These are phyloP conservation scores for Sitophilus oryzae DNA, from an alignment of 1,140 invertebrate genomes.

Conservation along the genomic window DNA sequence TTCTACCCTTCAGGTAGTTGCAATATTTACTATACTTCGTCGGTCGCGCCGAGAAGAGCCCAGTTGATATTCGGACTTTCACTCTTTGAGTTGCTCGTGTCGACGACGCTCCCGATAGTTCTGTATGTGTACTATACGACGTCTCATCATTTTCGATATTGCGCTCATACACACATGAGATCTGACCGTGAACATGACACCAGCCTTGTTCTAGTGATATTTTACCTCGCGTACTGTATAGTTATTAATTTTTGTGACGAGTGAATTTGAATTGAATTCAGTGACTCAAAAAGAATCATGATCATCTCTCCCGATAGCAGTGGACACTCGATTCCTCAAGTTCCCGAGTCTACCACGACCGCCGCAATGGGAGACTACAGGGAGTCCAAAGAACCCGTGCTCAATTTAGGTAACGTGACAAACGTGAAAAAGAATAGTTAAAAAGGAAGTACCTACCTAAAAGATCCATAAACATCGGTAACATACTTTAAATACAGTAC, in stretches of 20 bases:
- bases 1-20: conserved; percentile 44
- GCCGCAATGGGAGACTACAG: conserved; percentile 27
- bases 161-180: conserved; percentile 2
- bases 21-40: conserved; percentile 43
- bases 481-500: too few species aligned
- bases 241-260: conserved; percentile 2
- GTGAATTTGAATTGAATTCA: conserved; percentile 2
- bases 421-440: neutral
- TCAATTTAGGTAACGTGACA: conserved; percentile 39
- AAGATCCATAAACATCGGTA: too few species aligned
- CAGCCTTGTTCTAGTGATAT: conserved; percentile 1
- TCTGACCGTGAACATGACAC: conserved; percentile 20
- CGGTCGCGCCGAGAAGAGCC: conserved; percentile 30
- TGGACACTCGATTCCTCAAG: conserved; percentile 30
- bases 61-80: conserved; percentile 44
- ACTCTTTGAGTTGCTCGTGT: conserved; percentile 36
- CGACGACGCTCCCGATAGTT: neutral
- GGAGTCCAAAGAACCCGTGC: conserved; percentile 36
- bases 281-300: conserved; percentile 26
- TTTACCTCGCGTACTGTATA: neutral
- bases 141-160: too few species aligned
- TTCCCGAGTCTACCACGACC: conserved; percentile 36
- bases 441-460: too few species aligned
- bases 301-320: conserved; percentile 43
- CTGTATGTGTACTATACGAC: neutral